Percentiles rank a stretch among this genome's conserved stretches.
Conservation (phyloP, 2,797 vertebrate genomes). For the Iguana delicatissima region DNA sequence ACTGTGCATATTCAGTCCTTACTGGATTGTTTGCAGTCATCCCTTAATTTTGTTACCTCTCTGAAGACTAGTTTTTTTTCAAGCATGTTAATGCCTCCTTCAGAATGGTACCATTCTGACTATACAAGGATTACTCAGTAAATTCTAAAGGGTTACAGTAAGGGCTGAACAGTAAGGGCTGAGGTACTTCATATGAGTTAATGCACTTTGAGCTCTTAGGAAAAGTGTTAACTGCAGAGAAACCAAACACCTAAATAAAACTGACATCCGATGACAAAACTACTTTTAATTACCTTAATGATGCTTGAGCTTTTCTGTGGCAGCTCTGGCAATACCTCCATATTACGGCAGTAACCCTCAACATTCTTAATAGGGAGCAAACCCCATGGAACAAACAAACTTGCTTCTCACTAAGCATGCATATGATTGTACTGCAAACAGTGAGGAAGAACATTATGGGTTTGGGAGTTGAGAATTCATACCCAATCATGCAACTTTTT, state of each 20-base stretch:
- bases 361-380: neutral
- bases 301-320: neutral
- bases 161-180: neutral
- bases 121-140: neutral
- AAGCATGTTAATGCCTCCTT: neutral
- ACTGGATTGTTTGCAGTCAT: neutral
- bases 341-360: neutral
- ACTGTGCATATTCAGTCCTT: neutral
- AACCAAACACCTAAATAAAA: neutral
- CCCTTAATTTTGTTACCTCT: neutral
- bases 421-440: neutral
- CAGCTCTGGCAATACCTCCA: neutral
- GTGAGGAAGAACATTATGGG: neutral
- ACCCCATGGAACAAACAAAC: neutral
- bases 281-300: neutral
- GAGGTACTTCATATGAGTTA: neutral
- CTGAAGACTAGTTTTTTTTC: neutral
- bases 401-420: neutral
- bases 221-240: neutral
- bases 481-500: neutral
- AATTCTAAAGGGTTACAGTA: neutral
- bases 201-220: neutral
- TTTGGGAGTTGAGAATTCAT: neutral
- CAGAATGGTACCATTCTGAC: neutral
- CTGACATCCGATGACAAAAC: neutral